Conservation (phyloP, 1,140 invertebrate species). For the Nasonia longicornis region DNA sequence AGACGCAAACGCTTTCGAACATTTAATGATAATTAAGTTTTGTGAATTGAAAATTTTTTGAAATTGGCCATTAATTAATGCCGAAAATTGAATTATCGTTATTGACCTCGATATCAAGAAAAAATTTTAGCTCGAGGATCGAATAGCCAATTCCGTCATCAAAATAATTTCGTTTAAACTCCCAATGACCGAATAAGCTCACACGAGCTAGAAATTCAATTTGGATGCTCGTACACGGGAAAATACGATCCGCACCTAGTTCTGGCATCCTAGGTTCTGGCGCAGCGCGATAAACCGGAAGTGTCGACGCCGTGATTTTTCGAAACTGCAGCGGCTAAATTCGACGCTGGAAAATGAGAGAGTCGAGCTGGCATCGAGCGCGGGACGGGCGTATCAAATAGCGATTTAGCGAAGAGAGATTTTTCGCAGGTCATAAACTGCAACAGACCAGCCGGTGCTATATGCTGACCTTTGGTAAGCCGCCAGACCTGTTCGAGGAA, state of each 20-base stretch:
- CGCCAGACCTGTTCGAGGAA: constrained; percentile 50
- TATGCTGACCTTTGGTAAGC: constrained; percentile 55
- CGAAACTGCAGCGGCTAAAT: neutral
- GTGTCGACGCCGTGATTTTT: neutral
- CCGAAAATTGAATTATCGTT: too few relatives aligned
- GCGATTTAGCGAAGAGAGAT: neutral
- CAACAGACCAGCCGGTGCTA: constrained; percentile 22
- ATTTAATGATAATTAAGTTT: too few relatives aligned
- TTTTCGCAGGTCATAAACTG: constrained; percentile 44
- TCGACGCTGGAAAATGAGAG: neutral
- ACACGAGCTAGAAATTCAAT: neutral
- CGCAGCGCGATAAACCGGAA: constrained; percentile 6
- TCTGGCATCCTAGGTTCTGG: neutral
- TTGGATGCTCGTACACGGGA: neutral
- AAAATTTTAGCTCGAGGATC: too few relatives aligned
- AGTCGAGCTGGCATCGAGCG: too few relatives aligned
- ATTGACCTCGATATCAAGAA: too few relatives aligned
- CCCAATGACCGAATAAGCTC: too few relatives aligned
- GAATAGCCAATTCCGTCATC: too few relatives aligned
- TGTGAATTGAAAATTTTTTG: too few relatives aligned
- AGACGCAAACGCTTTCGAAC: too few relatives aligned
- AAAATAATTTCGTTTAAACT: too few relatives aligned
- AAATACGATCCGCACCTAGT: neutral
- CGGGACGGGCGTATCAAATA: neutral
- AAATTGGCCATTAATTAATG: too few relatives aligned